Evolutionary conservation across 2,888 invertebrate species (phyloP).

Genomic region (Norana najaformis): DNA sequence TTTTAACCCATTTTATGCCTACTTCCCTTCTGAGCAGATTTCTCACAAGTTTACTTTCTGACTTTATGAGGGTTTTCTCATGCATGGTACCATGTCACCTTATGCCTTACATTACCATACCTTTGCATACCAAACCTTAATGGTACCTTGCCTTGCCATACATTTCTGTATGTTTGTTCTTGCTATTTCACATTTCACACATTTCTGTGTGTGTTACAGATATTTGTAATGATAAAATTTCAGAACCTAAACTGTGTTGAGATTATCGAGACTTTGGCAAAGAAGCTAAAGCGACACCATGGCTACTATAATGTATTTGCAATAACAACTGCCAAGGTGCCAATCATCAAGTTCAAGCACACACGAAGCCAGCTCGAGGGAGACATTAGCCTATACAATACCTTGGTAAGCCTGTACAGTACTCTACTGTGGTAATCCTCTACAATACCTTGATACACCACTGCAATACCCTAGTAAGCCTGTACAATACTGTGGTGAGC

Average conservation of each 20-base stretch:
- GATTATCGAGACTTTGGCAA: conserved; percentile 62
- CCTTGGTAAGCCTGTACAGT: no score
- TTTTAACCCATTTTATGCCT: no score
- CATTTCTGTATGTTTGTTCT: neutral
- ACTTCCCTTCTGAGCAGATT: no score
- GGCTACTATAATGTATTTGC: conserved; percentile 62
- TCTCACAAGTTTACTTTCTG: no score
- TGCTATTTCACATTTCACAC: no score
- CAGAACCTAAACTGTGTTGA: conserved; percentile 59
- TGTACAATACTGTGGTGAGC: no score
- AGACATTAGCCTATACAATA: conserved; percentile 70
- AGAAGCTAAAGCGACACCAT: conserved; percentile 56
- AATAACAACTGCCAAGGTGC: conserved; percentile 69
- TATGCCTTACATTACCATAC: neutral
- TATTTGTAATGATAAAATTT: neutral
- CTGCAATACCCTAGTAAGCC: neutral
- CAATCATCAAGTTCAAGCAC: conserved; percentile 69
- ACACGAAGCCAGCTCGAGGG: conserved; percentile 64
- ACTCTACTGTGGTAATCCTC: no score
- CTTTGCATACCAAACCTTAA: neutral
- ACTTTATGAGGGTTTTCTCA: no score
- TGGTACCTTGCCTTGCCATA: neutral
- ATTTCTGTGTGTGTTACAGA: neutral
- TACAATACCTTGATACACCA: no score
- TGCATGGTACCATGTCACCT: no score